Evolutionary conservation across 92 coral and sea anemone species (phyloP).

Genomic region (Hydrozoanthus gracilis): DNA sequence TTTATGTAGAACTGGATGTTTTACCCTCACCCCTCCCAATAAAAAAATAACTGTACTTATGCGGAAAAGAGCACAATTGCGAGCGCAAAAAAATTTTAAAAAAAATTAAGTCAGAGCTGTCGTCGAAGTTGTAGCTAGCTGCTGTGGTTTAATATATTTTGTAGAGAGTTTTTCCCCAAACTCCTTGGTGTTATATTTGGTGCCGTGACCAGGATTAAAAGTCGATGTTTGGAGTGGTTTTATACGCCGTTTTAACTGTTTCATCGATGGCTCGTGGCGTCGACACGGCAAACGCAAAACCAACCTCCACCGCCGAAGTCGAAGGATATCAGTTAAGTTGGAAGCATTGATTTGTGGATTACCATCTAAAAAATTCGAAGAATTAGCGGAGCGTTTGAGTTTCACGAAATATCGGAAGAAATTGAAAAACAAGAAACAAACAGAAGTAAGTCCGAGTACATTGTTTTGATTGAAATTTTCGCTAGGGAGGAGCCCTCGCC

Average conservation of each 20-base stretch:
- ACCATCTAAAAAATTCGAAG: slow-evolving; percentile 4
- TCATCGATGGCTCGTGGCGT: neutral
- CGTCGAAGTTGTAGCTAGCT: no score
- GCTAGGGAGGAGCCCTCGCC: slow-evolving; percentile 40
- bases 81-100: no score
- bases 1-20: no score
- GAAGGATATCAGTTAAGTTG: slow-evolving; percentile 33
- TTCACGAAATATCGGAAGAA: neutral
- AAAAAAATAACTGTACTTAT: no score
- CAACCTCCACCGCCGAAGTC: slow-evolving; percentile 2
- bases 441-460: neutral
- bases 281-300: slow-evolving; percentile 1
- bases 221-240: neutral
- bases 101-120: no score
- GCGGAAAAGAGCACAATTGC: no score
- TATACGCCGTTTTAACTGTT: neutral
- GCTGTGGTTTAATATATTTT: no score
- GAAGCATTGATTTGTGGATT: slow-evolving; percentile 34
- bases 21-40: no score
- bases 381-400: slow-evolving; percentile 26
- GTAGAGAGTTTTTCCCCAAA: neutral
- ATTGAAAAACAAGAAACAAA: slow-evolving; percentile 15
- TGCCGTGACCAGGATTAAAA: neutral
- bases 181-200: neutral
- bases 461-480: slow-evolving; percentile 13